Percentiles rank a stretch among this genome's conserved stretches.
phyloP scores from a whole-genome alignment of 2,113 vertebrate genomes.

The Vimba vimba region DNA sequence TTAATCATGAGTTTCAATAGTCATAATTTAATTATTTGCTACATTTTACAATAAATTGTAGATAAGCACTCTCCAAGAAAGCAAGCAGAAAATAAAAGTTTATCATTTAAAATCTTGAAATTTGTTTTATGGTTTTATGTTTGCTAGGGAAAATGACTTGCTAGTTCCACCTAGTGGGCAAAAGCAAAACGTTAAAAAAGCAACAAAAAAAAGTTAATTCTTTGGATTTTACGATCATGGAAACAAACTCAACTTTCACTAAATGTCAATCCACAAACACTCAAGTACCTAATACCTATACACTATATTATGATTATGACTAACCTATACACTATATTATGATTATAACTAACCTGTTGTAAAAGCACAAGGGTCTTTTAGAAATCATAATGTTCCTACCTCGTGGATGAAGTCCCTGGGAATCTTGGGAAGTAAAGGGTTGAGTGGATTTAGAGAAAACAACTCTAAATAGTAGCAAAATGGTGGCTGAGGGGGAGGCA shows the following conservation, averaged over 20 bases:
- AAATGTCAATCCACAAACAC: neutral
- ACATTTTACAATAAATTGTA: neutral
- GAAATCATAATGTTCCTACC: slow-evolving; percentile 16
- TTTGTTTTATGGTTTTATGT: neutral
- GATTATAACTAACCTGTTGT: neutral
- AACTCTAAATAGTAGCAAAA: neutral
- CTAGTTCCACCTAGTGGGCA: slow-evolving; percentile 43
- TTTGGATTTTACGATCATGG: neutral
- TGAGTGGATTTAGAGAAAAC: neutral
- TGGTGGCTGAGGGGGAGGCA: neutral
- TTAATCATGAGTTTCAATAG: neutral
- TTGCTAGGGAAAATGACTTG: neutral
- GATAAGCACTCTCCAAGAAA: neutral
- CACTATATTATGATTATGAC: neutral
- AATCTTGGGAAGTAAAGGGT: neutral
- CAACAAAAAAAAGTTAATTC: neutral
- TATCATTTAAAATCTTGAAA: neutral
- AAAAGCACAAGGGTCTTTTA: neutral
- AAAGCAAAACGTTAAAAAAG: neutral
- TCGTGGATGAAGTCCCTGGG: neutral
- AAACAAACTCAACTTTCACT: neutral
- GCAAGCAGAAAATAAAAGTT: neutral
- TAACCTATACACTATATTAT: neutral
- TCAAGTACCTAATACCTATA: neutral
- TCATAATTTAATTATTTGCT: neutral